Base-by-base conservation (phyloP, 1,140 invertebrate genomes). In the Hormaphis cornu region DNA sequence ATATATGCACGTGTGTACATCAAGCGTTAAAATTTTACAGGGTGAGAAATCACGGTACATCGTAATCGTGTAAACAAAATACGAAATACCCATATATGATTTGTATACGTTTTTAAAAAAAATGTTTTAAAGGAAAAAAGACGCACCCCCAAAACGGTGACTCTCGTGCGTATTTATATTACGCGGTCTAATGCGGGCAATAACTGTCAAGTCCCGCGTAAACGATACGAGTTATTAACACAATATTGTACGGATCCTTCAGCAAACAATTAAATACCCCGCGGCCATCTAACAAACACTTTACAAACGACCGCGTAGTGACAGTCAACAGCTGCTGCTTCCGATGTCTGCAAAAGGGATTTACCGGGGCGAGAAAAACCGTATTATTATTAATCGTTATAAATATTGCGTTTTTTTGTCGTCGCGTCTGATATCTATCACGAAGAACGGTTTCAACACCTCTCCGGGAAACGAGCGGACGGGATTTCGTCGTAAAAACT, bases 251-350 rank as follows among this genome's bases (percentile, higher is more conserved):
- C 42, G 59, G 42, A 48, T 66, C 61, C 26, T 30, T 66, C 61
- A 50, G 28, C 61, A 48, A 48, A 48, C 61, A 48, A 48, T 48
- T 66, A 50, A 66, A 66, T 16, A 8, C 12, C 10, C 18, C 26
- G n/a, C n/a, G 28, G 28, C 18, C 44, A 42, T 20, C 46, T 44
- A 28, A 46, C n/a, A n/a, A 44, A 46, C 58, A 44, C 40, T 63
- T 63, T 48, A 63, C 48, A 63, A n/a, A 66, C 20, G 61, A 66
- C 44, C n/a, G n/a, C n/a, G 44, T 48, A 33, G 44, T 66, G 61
- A 66, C 61, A 50, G 61, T 66, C 42, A 28, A 63, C 59, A 63
- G 44, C 59, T 63, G 59, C 26, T 22, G 59, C 46, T 50, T 6
- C 20, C 12, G 3, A 10, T 9, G 4, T 4, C 30, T 33, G 30